phyloP scores from a whole-genome alignment of 2,888 invertebrate genomes.

The Sisyra terminalis region DNA sequence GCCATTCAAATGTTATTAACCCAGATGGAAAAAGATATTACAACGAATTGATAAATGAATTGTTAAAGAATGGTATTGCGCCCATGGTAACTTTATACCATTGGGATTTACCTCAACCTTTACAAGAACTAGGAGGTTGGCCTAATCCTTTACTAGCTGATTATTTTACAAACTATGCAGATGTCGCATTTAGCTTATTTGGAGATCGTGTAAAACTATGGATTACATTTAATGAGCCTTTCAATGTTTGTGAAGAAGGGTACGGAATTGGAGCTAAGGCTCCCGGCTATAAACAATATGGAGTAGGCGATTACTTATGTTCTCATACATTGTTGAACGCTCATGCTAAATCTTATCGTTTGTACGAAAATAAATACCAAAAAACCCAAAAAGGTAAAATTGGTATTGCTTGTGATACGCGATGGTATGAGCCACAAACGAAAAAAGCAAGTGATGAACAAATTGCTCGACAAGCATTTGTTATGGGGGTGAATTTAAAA shows the following conservation, averaged over 20 bases:
- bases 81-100: constrained; percentile 35
- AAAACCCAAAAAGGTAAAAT: constrained; percentile 22
- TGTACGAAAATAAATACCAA: constrained; percentile 44
- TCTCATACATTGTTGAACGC: constrained; percentile 45
- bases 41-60: constrained; percentile 31
- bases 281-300: constrained; percentile 35
- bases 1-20: constrained; percentile 22
- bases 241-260: constrained; percentile 10
- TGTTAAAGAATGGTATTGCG: constrained; percentile 32
- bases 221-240: constrained; percentile 15
- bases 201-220: constrained; percentile 14
- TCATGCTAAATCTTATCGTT: constrained; percentile 46
- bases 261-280: constrained; percentile 33
- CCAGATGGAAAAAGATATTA: constrained; percentile 34
- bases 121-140: constrained; percentile 28
- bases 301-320: constrained; percentile 44
- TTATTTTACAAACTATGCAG: constrained; percentile 34
- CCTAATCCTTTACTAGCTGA: constrained; percentile 31
- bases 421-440: constrained; percentile 42
- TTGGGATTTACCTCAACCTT: constrained; percentile 35
- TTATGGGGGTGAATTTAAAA: not conserved
- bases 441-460: constrained; percentile 34
- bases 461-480: constrained; percentile 21
- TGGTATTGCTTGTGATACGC: constrained; percentile 37
- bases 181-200: constrained; percentile 21